Conservation (phyloP, 2,113 vertebrate species). For the Chrysochloris asiatica region DNA sequence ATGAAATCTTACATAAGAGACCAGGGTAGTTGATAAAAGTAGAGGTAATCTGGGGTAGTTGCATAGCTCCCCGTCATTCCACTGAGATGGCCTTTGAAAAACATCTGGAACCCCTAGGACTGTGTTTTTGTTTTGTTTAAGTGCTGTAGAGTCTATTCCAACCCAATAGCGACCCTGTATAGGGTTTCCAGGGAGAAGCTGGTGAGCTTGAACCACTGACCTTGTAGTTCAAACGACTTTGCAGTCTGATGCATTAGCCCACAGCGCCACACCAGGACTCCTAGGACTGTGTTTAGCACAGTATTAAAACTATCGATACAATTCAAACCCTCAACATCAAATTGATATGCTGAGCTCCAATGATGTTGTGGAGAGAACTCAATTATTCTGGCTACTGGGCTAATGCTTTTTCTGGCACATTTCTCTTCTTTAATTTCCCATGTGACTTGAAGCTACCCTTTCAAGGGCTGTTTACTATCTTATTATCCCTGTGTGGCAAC, state of each 20-base stretch:
- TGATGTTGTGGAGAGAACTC: neutral
- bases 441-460: neutral
- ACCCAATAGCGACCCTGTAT: too few species aligned
- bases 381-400: neutral
- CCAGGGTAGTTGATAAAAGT: neutral
- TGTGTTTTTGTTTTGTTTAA: too few species aligned
- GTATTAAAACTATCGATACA: neutral
- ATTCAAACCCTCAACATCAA: neutral
- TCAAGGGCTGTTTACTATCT: neutral
- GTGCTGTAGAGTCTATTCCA: too few species aligned
- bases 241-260: too few species aligned
- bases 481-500: neutral
- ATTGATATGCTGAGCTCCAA: neutral
- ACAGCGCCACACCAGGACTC: too few species aligned
- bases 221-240: too few species aligned
- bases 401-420: neutral
- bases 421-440: neutral
- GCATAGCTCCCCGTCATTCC: neutral
- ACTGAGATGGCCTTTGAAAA: neutral
- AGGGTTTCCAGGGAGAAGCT: too few species aligned
- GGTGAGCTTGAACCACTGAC: too few species aligned
- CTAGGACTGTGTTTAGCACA: neutral
- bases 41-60: neutral
- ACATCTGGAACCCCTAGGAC: too few species aligned
- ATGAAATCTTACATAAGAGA: neutral